A percentile compares a stretch with the other conserved stretches of the same genome.
Conservation (phyloP, 2,888 invertebrate species). For the Erebia ligea region DNA sequence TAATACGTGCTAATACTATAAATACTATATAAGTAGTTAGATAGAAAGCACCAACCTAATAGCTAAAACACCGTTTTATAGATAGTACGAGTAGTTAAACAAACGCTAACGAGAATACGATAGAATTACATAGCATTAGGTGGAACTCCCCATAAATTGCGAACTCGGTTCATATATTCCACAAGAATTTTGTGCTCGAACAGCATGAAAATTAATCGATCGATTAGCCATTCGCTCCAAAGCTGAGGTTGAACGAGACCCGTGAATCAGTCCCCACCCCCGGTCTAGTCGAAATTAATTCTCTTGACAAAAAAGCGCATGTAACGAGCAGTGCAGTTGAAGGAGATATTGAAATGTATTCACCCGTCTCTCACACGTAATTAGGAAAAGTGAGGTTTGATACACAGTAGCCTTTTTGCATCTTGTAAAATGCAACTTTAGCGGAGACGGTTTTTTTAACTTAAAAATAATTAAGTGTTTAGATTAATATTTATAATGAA, state of each 20-base stretch:
- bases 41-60: too few species aligned
- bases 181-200: constrained; percentile 68
- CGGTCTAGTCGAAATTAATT: constrained; percentile 70
- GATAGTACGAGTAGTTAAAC: background rate
- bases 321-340: background rate
- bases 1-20: too few species aligned
- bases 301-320: constrained; percentile 56
- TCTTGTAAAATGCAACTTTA: too few species aligned
- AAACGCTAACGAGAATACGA: constrained; percentile 12
- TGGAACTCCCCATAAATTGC: constrained; percentile 39
- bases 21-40: too few species aligned
- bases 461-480: too few species aligned
- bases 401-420: too few species aligned
- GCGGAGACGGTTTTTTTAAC: too few species aligned
- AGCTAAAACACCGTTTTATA: background rate
- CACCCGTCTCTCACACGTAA: background rate
- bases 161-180: constrained; percentile 57
- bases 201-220: constrained; percentile 78
- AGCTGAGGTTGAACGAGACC: constrained; percentile 75
- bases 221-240: constrained; percentile 76
- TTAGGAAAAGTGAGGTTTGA: background rate
- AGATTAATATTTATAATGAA: too few species aligned
- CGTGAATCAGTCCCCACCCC: constrained; percentile 59
- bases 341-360: background rate
- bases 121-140: constrained; percentile 18